A percentile compares a stretch with the other conserved stretches of the same genome.
These are phyloP conservation scores for Acrobeloides nanus DNA, from an alignment of 2,888 invertebrate genomes.

Conservation along the genomic window DNA sequence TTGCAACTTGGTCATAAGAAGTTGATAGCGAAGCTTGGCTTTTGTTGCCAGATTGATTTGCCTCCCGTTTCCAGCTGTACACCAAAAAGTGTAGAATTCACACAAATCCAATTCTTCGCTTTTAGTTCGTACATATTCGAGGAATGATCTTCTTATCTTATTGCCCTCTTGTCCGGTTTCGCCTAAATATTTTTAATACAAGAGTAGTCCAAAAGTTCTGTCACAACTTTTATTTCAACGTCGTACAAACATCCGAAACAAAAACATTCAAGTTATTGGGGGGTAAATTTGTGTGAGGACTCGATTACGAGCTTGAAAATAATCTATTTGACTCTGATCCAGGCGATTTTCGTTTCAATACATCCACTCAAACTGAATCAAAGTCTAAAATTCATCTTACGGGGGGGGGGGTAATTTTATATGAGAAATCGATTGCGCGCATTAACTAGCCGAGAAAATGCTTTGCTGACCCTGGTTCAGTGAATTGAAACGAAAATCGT, in stretches of 20 bases:
- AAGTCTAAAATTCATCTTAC: no score
- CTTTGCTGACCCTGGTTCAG: no score
- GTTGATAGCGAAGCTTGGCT: neutral
- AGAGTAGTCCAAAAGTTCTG: neutral
- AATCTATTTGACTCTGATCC: no score
- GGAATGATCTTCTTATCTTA: conserved; percentile 15
- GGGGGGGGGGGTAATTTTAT: no score
- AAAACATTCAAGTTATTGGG: neutral
- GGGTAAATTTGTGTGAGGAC: neutral
- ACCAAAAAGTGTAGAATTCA: conserved; percentile 33
- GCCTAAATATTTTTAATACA: neutral
- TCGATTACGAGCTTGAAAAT: no score
- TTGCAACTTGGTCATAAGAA: conserved; percentile 3
- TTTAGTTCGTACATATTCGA: conserved; percentile 23
- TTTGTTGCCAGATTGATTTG: conserved; percentile 17
- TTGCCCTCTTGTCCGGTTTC: conserved; percentile 16
- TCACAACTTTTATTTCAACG: neutral
- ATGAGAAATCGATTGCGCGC: no score
- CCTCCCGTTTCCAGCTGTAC: conserved; percentile 19
- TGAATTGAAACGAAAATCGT: no score
- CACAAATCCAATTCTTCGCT: conserved; percentile 30
- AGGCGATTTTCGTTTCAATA: no score
- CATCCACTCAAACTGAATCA: no score
- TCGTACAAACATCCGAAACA: no score
- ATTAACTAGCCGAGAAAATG: no score